Evolutionary conservation across 2,888 invertebrate genomes (phyloP), one percentile per base, ranked within the genome.

Genomic region (Rutpela maculata): DNA sequence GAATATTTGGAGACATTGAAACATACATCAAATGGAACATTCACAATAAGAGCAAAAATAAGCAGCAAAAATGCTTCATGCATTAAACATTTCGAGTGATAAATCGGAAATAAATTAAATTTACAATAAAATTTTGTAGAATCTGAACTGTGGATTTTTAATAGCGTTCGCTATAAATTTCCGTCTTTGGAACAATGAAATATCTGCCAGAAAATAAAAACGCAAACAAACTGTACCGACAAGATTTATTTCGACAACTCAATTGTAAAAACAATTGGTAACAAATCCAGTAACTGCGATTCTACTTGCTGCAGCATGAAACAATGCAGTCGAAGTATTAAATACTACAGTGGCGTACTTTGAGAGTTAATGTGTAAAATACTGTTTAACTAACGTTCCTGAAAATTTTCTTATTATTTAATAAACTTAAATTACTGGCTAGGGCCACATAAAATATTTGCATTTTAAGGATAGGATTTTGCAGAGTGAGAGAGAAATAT

Each of bases 241-340:
- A 56, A 73, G 76, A 73, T 77, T 77, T 77, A 76, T 76, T 72
- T 59, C 57, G 72, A 76, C 73, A 67, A 63, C 66, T 76, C 67
- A 67, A 72, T 76, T 62, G 55, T 68, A 55, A 73, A 67, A 66
- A 65, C 18, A 65, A 67, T 43, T 67, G 67, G 22, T 67, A 55
- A 67, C 67, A 60, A 69, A 60, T 60, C 70, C 60, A n/a, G 70
- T 31, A 43, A 50, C 31, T 68, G 56, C 4, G 68, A 68, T 68
- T 68, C n/a, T n/a, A 56, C 69, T 69, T 57, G 18, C 18, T 57
- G 19, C 43, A 38, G 19, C 43, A 43, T 19, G 12, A 66, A 66
- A 66, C 38, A 50, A 19, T 22, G 43, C 43, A 66, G 43, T 15
- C 15, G 50, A 50, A 43, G 38, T 43, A 43, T 38, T 65, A 65